Percentiles rank a stretch among this genome's conserved stretches.
Evolutionary conservation across 2,113 vertebrate genomes (phyloP).

Genomic region (Phocoena sinus): DNA sequence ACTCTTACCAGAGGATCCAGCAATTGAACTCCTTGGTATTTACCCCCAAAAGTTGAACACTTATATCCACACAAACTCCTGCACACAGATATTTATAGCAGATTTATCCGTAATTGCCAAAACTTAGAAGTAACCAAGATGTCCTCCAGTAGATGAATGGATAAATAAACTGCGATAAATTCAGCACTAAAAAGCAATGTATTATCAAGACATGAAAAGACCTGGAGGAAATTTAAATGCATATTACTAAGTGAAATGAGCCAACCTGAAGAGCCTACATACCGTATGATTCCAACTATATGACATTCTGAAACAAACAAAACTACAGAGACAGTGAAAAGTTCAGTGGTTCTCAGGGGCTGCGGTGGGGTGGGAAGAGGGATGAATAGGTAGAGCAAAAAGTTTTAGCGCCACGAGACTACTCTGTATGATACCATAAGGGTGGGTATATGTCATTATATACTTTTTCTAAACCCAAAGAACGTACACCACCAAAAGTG

Average conservation of each 20-base stretch:
- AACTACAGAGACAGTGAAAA: background rate
- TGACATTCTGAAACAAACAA: background rate
- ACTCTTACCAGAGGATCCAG: background rate
- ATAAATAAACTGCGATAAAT: background rate
- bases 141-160: background rate
- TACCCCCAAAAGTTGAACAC: background rate
- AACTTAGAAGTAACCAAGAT: background rate
- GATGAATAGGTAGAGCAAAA: background rate
- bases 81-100: background rate
- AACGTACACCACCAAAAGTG: background rate
- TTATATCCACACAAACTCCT: background rate
- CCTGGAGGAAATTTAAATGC: background rate
- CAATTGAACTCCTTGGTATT: background rate
- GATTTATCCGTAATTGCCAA: background rate
- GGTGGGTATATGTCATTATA: background rate
- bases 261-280: background rate
- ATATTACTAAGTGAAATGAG: background rate
- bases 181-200: background rate
- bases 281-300: background rate
- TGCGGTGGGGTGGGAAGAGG: background rate
- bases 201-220: background rate
- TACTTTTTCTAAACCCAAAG: background rate
- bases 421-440: too few species aligned
- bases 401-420: background rate
- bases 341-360: background rate